These are phyloP conservation scores for Amphimedon queenslandica DNA, from an alignment of 37 sponge, comb jelly and placozoan species.

Conservation along the genomic window DNA sequence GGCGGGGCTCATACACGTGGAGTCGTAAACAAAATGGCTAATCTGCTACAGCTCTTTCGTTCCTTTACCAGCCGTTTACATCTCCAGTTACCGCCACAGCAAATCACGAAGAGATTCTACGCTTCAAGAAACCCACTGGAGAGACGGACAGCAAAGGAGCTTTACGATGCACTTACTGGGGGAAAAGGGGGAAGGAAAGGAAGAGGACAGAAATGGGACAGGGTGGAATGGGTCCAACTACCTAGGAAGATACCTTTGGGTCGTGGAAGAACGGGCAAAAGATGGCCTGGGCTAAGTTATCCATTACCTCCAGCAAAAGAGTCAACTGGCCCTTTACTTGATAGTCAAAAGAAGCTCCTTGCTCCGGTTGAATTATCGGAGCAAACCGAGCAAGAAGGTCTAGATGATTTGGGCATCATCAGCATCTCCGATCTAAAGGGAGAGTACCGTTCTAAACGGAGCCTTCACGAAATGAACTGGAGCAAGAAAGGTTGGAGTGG, in stretches of 20 bases:
- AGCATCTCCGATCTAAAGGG: constrained; percentile 4
- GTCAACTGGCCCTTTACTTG: neutral
- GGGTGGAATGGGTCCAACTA: neutral
- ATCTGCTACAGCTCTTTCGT: too few species aligned
- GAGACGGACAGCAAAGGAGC: constrained; percentile 25
- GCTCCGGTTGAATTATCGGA: neutral
- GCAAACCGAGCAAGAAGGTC: neutral
- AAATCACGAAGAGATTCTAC: neutral
- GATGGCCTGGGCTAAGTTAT: constrained; percentile 51
- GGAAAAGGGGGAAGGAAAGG: constrained; percentile 20
- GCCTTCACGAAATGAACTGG: constrained; percentile 41
- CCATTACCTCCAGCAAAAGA: constrained; percentile 10
- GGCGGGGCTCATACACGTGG: too few species aligned
- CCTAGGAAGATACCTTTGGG: neutral
- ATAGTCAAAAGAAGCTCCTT: neutral
- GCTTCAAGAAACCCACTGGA: constrained; percentile 39
- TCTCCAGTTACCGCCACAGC: too few species aligned
- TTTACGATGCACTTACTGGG: constrained; percentile 10
- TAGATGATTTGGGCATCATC: neutral
- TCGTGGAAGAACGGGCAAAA: constrained; percentile 15
- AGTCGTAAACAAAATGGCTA: too few species aligned
- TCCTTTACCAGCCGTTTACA: too few species aligned
- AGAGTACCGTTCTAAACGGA: neutral
- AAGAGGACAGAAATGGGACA: constrained; percentile 12
- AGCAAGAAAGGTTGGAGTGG: constrained; percentile 72